phyloP scores from a whole-genome alignment of 2,888 invertebrate species.

The Coleophora deauratella region DNA sequence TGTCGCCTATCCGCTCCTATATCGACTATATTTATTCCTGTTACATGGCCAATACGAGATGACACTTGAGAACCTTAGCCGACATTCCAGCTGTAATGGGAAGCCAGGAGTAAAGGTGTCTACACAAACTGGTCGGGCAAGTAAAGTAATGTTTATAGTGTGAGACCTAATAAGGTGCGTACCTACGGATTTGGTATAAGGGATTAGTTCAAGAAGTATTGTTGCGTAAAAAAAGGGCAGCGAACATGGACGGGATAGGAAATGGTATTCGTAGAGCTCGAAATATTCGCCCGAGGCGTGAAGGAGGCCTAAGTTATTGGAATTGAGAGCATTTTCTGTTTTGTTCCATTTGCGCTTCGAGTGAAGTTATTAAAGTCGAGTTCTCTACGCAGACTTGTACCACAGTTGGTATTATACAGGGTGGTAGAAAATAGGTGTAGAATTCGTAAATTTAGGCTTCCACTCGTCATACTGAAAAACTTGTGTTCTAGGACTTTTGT shows the following conservation, averaged over 20 bases:
- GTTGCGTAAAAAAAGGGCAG: conserved; percentile 7
- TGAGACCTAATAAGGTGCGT: conserved; percentile 46
- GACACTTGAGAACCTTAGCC: conserved; percentile 1
- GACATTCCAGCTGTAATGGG: background rate
- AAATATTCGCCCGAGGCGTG: conserved; percentile 2
- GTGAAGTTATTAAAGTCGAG: background rate
- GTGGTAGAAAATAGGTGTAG: no score
- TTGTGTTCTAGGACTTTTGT: no score
- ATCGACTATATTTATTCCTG: conserved; percentile 52
- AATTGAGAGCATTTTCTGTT: background rate
- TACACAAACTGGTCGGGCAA: conserved; percentile 18
- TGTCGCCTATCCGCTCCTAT: conserved; percentile 51
- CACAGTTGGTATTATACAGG: no score
- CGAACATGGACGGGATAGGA: conserved; percentile 3
- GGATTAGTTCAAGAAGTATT: conserved; percentile 7
- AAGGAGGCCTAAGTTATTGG: conserved; percentile 1
- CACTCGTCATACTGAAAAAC: no score
- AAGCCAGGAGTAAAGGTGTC: conserved; percentile 16
- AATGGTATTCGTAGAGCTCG: conserved; percentile 6
- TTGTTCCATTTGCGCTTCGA: background rate
- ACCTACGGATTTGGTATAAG: conserved; percentile 26
- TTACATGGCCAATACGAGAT: conserved; percentile 15
- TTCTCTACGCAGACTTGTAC: no score
- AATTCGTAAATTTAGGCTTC: no score
- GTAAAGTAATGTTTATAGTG: conserved; percentile 27